Base-by-base conservation (phyloP, 92 coral and sea anemone species). In the Zoanthus sansibaricus region DNA sequence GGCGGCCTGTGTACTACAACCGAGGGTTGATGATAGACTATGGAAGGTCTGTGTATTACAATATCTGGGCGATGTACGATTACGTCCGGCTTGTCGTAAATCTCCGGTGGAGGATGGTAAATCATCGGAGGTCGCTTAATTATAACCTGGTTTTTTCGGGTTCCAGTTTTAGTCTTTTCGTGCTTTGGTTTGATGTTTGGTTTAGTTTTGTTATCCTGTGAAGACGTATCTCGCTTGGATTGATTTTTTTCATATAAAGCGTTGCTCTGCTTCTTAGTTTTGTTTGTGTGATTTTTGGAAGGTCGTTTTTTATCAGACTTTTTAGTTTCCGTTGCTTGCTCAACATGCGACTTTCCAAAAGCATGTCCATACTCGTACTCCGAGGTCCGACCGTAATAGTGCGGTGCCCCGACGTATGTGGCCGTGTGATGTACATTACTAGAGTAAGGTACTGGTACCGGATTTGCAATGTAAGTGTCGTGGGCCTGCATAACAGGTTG, bases 21-120 rank as follows among this genome's bases (percentile, higher is more conserved):
- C 3, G 98, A 92, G 7, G 96, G 87, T 73, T 95, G 98, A 66
- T 95, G 98, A 69, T 87, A 93, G 17, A 95, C 94, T 51, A 95
- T 78, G 31, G 98, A 88, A 31, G 98, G 98, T 56, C 95, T 87
- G 79, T 95, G 98, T 47, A 95, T 86, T 30, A 95, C 93, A n/a
- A 95, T 76, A 70, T 95, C 98, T 14, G 98, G 96, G 4, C 98
- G 89, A 71, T 95, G 98, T 31, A 95, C 94, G 0, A 95, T 87
- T 5, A 95, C 83, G 72, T 90, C 87, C 33, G 98, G 98, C 13
- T 92, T 89, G 82, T 95, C 92, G 74, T 95, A 95, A 48, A 95
- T 92, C 86, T 95, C 98, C 76, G 98, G 95, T 31, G 98, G 96
- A 10, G 98, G 98, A 33, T 95, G 98, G 58, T 91, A 95, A 52